These are phyloP conservation scores for Oryzias curvinotus DNA, from an alignment of 2,113 vertebrate genomes.

Conservation along the genomic window DNA sequence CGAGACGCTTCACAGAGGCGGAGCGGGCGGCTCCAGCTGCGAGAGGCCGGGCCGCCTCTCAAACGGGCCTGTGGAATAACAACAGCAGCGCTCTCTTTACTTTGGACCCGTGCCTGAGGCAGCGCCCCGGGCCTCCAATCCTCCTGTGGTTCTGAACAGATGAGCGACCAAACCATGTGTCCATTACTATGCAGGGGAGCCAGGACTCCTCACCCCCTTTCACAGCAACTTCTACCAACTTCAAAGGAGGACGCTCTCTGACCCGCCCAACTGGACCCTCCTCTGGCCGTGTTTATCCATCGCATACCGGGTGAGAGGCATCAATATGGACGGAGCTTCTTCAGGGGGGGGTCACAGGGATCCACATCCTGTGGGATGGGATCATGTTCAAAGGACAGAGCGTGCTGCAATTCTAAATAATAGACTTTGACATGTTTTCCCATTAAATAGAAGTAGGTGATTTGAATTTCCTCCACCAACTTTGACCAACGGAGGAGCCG, in stretches of 20 bases:
- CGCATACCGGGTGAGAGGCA: no score
- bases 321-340: no score
- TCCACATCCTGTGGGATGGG: no score
- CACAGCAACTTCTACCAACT: conserved; percentile 6
- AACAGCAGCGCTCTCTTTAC: conserved; percentile 56
- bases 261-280: not conserved
- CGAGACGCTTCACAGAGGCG: conserved; percentile 43
- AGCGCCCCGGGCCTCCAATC: conserved; percentile 53
- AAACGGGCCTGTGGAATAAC: conserved; percentile 52
- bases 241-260: conserved; percentile 10
- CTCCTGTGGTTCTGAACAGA: conserved; percentile 67
- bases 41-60: conserved; percentile 42
- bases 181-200: conserved; percentile 46
- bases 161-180: conserved; percentile 58
- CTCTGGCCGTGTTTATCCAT: no score
- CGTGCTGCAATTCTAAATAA: no score
- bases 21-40: conserved; percentile 51
- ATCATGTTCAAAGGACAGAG: no score
- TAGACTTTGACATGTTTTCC: no score
- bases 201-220: conserved; percentile 58
- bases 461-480: no score
- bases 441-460: no score
- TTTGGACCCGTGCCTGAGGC: conserved; percentile 62
- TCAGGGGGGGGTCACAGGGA: no score
- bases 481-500: no score